Percentiles rank a stretch among this genome's conserved stretches.
These are phyloP conservation scores for Zelleria hepariella DNA, from an alignment of 2,888 invertebrate genomes.

Conservation along the genomic window DNA sequence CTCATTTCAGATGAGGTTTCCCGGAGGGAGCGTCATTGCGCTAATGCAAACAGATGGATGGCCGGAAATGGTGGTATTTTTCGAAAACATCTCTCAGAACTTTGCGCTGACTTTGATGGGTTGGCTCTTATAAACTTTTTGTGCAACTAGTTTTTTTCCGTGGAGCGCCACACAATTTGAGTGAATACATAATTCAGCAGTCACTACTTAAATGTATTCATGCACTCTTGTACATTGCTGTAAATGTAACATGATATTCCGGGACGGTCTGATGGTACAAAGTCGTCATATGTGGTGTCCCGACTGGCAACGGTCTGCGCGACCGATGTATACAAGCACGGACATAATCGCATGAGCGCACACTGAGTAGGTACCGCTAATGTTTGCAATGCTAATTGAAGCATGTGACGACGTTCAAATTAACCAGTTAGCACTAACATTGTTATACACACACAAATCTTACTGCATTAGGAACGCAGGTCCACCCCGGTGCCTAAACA, in stretches of 20 bases:
- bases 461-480: no score
- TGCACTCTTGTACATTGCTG: background rate
- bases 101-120: background rate
- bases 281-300: background rate
- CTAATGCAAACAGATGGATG: background rate
- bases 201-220: background rate
- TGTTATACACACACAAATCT: background rate
- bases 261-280: background rate
- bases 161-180: background rate
- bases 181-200: background rate
- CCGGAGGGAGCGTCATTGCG: background rate
- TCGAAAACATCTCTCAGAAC: background rate
- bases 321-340: background rate
- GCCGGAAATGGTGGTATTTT: background rate
- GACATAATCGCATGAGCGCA: background rate
- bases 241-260: background rate
- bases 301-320: background rate
- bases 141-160: background rate
- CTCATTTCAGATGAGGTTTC: constrained; percentile 2
- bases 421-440: background rate
- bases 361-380: background rate
- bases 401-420: background rate
- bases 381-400: background rate
- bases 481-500: no score
- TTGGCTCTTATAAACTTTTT: background rate